Evolutionary conservation across 2,113 vertebrate species (phyloP).

Genomic region (Lophius piscatorius): DNA sequence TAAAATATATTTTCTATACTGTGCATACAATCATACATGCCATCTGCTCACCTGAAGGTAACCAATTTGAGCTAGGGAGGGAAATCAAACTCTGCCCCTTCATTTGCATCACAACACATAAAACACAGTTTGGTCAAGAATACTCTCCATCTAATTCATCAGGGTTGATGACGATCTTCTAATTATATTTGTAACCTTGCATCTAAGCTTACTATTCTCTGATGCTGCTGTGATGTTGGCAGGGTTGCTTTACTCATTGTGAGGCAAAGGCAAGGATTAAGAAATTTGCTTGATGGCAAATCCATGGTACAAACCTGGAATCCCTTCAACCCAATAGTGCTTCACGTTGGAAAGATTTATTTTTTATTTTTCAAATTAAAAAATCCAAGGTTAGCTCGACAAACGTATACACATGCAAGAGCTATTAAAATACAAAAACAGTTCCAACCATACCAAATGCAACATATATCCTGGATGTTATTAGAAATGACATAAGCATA

Average conservation of each 20-base stretch:
- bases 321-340: constrained; percentile 10
- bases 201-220: constrained; percentile 33
- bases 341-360: no score
- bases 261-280: constrained; percentile 45
- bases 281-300: constrained; percentile 32
- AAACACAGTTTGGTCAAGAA: constrained; percentile 47
- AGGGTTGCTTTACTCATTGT: constrained; percentile 27
- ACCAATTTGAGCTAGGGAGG: constrained; percentile 20
- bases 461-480: constrained; percentile 74
- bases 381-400: constrained; percentile 74
- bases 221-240: constrained; percentile 23
- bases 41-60: no score
- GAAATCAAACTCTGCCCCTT: constrained; percentile 29
- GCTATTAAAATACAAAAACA: constrained; percentile 45
- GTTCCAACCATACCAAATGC: constrained; percentile 71
- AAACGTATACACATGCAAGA: constrained; percentile 75
- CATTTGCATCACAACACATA: constrained; percentile 43
- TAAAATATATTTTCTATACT: no score
- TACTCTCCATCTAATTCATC: constrained; percentile 54
- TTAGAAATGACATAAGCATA: constrained; percentile 72
- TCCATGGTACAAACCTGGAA: constrained; percentile 43
- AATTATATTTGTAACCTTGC: constrained; percentile 48
- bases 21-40: no score
- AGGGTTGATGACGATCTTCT: constrained; percentile 53
- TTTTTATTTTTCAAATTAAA: constrained; percentile 20